Percentiles rank a stretch among this genome's conserved stretches.
Evolutionary conservation across 2,113 vertebrate species (phyloP).

Genomic region (Maccullochella peelii): DNA sequence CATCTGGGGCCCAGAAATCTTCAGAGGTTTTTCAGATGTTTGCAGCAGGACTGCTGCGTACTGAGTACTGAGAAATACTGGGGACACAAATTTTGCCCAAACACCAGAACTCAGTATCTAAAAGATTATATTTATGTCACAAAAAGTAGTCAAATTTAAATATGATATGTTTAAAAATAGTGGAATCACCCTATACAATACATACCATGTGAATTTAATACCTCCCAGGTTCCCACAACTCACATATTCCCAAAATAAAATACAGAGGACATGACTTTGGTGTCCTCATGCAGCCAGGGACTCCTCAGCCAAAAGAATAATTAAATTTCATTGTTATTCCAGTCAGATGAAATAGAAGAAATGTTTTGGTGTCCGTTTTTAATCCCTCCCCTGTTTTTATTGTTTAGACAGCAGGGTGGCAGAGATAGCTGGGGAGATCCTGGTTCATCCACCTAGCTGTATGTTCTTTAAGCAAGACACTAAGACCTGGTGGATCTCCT

Average conservation of each 20-base stretch:
- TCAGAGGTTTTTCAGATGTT: neutral
- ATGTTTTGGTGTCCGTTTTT: neutral
- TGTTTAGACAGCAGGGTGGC: neutral
- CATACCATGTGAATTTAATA: no score
- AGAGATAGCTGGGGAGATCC: neutral
- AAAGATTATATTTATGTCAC: neutral
- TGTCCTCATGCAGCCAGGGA: neutral
- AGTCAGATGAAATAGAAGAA: neutral
- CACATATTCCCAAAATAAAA: neutral
- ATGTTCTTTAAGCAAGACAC: neutral
- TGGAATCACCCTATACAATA: neutral
- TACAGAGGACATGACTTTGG: neutral
- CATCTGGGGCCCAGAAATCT: no score
- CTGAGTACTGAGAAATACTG: neutral
- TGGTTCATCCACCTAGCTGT: slow-evolving; percentile 14
- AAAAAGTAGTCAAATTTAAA: neutral
- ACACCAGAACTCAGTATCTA: neutral
- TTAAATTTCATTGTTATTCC: neutral
- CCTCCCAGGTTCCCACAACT: no score
- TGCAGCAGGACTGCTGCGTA: neutral
- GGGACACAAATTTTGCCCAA: neutral
- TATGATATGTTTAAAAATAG: neutral
- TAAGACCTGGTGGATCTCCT: slow-evolving; percentile 12
- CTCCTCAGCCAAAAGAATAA: neutral
- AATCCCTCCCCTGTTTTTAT: neutral